Percentiles rank a stretch among this genome's conserved stretches.
phyloP scores from a whole-genome alignment of 2,888 invertebrate genomes.

The Campoletis raptor region DNA sequence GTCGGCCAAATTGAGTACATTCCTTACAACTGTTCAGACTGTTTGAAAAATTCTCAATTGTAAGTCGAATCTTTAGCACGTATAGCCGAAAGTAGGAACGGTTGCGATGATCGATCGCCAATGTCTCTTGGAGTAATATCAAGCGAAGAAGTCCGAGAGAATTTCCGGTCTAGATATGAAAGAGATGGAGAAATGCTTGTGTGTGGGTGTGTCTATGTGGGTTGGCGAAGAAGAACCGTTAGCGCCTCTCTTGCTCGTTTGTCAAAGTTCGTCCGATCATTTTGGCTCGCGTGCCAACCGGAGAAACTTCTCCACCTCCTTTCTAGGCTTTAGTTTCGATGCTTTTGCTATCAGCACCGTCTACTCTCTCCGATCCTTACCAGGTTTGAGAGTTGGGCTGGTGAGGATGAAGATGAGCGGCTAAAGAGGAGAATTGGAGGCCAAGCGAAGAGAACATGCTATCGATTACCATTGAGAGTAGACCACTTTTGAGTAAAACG shows the following conservation, averaged over 20 bases:
- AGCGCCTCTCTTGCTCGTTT: slow-evolving; percentile 68
- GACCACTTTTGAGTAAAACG: slow-evolving; percentile 61
- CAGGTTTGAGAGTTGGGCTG: slow-evolving; percentile 2
- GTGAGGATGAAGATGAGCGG: slow-evolving; percentile 56
- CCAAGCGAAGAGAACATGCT: slow-evolving; percentile 37
- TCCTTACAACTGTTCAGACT: slow-evolving; percentile 2
- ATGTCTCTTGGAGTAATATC: slow-evolving; percentile 50
- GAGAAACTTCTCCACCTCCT: slow-evolving; percentile 21
- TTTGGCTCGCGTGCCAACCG: slow-evolving; percentile 70
- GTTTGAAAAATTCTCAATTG: slow-evolving; percentile 35
- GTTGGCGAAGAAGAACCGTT: slow-evolving; percentile 50
- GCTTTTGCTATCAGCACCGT: slow-evolving; percentile 29
- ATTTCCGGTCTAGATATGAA: slow-evolving; percentile 36
- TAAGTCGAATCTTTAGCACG: not conserved
- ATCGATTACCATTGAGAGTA: slow-evolving; percentile 68
- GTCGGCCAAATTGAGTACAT: not conserved
- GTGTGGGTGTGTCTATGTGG: not conserved
- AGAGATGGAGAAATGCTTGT: slow-evolving; percentile 20
- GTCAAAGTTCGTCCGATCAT: slow-evolving; percentile 72
- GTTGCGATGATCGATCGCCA: slow-evolving; percentile 57
- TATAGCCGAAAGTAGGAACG: not conserved
- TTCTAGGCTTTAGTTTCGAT: slow-evolving; percentile 27
- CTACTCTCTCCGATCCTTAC: slow-evolving; percentile 25
- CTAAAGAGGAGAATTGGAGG: slow-evolving; percentile 38
- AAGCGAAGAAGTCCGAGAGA: slow-evolving; percentile 36